Evolutionary conservation across 2,113 vertebrate species (phyloP), one percentile per base, ranked within the genome.

Genomic region (Rhinichthys klamathensis): DNA sequence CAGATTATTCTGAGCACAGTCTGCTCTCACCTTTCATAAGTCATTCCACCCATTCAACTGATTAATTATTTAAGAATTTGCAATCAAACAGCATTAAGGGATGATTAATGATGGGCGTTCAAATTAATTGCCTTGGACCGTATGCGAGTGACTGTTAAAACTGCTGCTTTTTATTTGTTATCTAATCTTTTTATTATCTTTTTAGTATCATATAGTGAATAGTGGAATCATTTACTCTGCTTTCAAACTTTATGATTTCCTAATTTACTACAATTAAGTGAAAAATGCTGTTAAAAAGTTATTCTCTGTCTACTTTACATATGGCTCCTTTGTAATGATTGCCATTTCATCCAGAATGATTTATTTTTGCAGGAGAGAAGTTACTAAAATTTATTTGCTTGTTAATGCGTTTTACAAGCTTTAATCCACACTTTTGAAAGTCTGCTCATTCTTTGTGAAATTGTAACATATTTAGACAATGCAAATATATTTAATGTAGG

Each of bases 11-110:
- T 79, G 56, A 82, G 65, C 86, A 89, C 85, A 88, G 32, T 77
- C 79, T 86, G 80, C 78, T 38, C 88, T 85, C 65, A 86, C 74
- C 88, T 92, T 86, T 84, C 61, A 83, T 67, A 76, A 75, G 49
- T 32, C 84, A 67, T 82, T 69, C 30, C 83, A 35, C 51, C 21
- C 58, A 21, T 51, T 56, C 65, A 44, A 80, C 23, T 51, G 44
- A 75, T 41, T 41, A 41, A 56, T 83, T 80, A 78, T 74, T 54
- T 30, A 27, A 69, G 76, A 83, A 65, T 73, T 63, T 49, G 67
- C 75, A 67, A 80, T 69, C 35, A 80, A 78, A 58, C 23, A 65
- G 80, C 79, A 38, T 70, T 85, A 32, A 13, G 56, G 46, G 35
- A 69, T 67, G 12, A 80, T 65, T 80, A 56, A 18, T 54, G 1